A percentile compares a stretch with the other conserved stretches of the same genome.
Conservation (phyloP, 2,797 vertebrate genomes). For the Glossophaga mutica region DNA sequence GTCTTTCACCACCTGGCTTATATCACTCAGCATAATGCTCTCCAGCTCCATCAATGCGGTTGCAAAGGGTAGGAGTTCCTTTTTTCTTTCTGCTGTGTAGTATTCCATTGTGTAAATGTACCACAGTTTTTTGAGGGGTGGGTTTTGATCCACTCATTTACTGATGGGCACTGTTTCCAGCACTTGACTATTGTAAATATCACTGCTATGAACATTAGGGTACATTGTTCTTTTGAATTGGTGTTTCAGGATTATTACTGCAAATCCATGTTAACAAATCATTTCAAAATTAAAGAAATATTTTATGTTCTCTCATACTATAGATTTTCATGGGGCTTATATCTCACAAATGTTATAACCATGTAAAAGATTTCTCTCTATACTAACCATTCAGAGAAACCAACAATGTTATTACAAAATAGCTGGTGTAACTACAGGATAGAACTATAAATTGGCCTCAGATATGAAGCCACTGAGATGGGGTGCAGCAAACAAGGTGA, state of each 20-base stretch:
- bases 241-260: not conserved
- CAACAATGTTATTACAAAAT: slow-evolving; percentile 69
- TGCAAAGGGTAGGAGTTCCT: too few relatives aligned
- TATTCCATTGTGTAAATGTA: too few relatives aligned
- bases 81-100: too few relatives aligned
- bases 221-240: too few relatives aligned
- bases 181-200: too few relatives aligned
- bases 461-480: slow-evolving; percentile 63
- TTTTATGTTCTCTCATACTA: not conserved
- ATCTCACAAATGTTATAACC: slow-evolving; percentile 73
- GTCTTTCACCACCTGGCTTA: too few relatives aligned
- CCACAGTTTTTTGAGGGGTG: too few relatives aligned
- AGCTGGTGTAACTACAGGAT: slow-evolving; percentile 64
- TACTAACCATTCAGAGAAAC: slow-evolving; percentile 62
- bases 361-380: slow-evolving; percentile 42
- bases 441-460: slow-evolving; percentile 59
- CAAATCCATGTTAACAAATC: not conserved
- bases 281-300: slow-evolving; percentile 20
- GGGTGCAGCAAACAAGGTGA: slow-evolving; percentile 36
- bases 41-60: too few relatives aligned
- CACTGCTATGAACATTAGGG: too few relatives aligned
- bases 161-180: too few relatives aligned
- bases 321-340: slow-evolving; percentile 63
- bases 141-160: too few relatives aligned
- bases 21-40: too few relatives aligned